Evolutionary conservation across 64 coral and sea anemone species (phyloP), one percentile per base, ranked within the genome.

Genomic region (Cladopsammia gracilis): DNA sequence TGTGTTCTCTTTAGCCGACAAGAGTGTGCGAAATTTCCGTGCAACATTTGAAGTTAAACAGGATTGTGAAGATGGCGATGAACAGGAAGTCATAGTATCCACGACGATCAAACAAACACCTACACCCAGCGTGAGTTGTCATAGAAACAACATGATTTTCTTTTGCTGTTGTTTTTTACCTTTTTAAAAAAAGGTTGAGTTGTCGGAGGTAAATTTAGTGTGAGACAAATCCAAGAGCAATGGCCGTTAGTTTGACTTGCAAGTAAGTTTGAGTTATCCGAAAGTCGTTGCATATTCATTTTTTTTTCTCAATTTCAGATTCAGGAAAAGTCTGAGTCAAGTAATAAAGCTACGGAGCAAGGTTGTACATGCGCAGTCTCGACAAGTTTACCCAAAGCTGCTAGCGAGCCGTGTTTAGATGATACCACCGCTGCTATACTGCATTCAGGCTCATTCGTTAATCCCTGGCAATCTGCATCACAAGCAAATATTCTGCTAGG

Each of bases 41-140:
- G 87, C 86, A 25, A 4, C 19, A 19, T 94, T 94, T 89, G 78
- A 94, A 68, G 77, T 89, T 0, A 51, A 62, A 42, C 92, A 94
- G 70, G 45, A 80, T 20, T 89, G 86, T 57, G 54, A 62, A 68
- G 77, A 67, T 52, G 62, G 77, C 10, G 92, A 94, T 18, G 86
- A 83, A 53, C 66, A 81, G 23, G 92, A 94, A 84, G 77, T 94
- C 10, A 84, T 52, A 56, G 92, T 94, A 23, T 86, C 77, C 0
- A 94, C 92, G 11, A 43, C 77, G 47, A 46, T 94, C 3, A 70
- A 94, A 54, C 77, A 81, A 18, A 65, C 4, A 20, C 9, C 45
- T 8, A 49, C 15, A 51, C 54, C 14, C 6, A 68, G 73, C 7
- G 92, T 83, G 12, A 62, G 87, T 65, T 49, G 58, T 44, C 16